Evolutionary conservation across 1,140 invertebrate species (phyloP), one percentile per base, ranked within the genome.

Genomic region (Meloidogyne hapla): DNA sequence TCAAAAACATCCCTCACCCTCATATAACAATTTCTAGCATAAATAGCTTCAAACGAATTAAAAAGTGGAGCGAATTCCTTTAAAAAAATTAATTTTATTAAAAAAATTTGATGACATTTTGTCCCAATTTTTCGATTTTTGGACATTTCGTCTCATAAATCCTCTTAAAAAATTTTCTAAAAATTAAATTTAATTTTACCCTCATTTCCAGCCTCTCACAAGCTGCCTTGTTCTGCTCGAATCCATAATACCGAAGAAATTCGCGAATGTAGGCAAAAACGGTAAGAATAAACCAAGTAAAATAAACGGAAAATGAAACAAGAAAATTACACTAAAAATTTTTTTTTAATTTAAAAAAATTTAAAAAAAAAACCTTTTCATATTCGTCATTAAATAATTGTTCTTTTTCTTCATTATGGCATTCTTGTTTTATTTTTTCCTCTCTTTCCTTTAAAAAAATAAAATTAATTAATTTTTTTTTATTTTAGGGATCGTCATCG

Each of bases 11-110:
- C 89, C n/a, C 89, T 81, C 2, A 90, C 88, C 70, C 90, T 79
- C 28, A 87, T 84, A 80, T 90, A 90, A 66, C 90, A 83, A 78
- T 90, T 89, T 62, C 90, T 75, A 8, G 88, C 89, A 82, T 90
- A 90, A 79, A 90, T 88, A 75, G 88, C 88, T 78, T 90, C 89
- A 84, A 89, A 90, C 68, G 87, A 89, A 78, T 87, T 88, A 80
- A 87, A 90, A n/a, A 90, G 81, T 26, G 89, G 89, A 33, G 89
- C 89, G 86, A 90, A 90, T 61, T 87, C 88, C 88, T 89, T 78
- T 38, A 82, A 77, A 13, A 40, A 25, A 13, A 23, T 15, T n/a
- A n/a, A 23, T 38, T 61, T 23, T 25, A 18, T 48, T 2, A 69
- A 69, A 25, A 25, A 18, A 38, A 25, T 2, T 10, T 21, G 9